Base-by-base conservation (phyloP, 2,113 vertebrate genomes). In the Archilochus colubris region DNA sequence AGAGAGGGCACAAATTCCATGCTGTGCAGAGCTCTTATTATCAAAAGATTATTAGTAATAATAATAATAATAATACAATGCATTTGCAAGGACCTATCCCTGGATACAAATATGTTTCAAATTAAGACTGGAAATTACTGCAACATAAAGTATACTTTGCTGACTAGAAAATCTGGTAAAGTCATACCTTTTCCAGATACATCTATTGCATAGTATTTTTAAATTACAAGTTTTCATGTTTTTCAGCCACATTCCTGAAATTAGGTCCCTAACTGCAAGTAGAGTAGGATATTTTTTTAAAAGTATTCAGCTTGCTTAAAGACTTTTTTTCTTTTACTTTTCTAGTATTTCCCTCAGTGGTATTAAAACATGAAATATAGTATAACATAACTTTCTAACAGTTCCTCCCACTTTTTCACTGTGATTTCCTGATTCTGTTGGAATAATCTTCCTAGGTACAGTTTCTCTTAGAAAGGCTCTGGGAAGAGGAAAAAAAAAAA, bases 131-230 rank as follows among this genome's bases (percentile, higher is more conserved):
- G 33, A 93, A 93, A 68, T 74, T 27, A 55, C 33, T 82, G 40
- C 75, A 86, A 76, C 12, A 36, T 43, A 82, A 83, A 68, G 68
- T 72, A 44, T n/a, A 50, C 14, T 84, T 68, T 51, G 20, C 58
- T 73, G 77, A 80, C 66, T 79, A 72, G 28, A 75, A 89, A 92
- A 92, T 89, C 78, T 82, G 93, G 62, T 82, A 82, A 91, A 92
- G 24, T 76, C 72, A 93, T 74, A 51, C 38, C 50, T 84, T 91
- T 89, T 62, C 66, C 51, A 86, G 58, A 14, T 83, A 61, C 17
- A 66, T 81, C 33, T 89, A 50, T 40, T 78, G 12, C 43, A 40
- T 28, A 7, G 2, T 80, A 31, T 76, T 91, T 92, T 82, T 36
- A 70, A 93, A 80, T 77, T 16, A 38, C 53, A 25, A 43, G 40